Evolutionary conservation across 1,140 invertebrate genomes (phyloP), one percentile per base, ranked within the genome.

Genomic region (Atta colombica): DNA sequence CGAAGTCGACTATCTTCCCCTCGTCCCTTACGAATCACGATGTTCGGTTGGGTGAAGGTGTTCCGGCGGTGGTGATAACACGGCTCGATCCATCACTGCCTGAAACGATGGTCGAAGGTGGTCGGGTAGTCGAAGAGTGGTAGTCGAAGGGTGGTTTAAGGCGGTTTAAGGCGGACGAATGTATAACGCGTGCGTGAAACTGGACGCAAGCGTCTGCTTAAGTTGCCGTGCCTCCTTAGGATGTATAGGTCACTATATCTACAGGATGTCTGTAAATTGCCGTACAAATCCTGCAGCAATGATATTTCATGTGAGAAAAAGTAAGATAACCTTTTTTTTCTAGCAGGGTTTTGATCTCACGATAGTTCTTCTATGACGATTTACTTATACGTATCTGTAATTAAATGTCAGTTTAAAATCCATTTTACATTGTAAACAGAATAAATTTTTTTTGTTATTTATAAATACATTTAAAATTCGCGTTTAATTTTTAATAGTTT

Each of bases 51-150:
- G 90, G 88, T 88, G 92, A 87, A 92, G 93, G 93, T 94, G 92
- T 94, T 93, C 93, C 92, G 92, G 92, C 93, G 94, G 93, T 94
- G 93, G 93, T 94, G 95, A 95, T 95, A 95, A 95, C 94, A 92
- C 91, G 90, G 87, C 93, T 93, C 95, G 93, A 95, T 95, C 95
- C 94, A 95, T 95, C 95, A 95, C 94, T 95, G 94, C 94, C 94
- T 90, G 85, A 87, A 90, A 91, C 90, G 90, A 88, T 85, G 88
- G 87, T 85, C 85, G 87, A 91, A 91, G 89, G 89, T 91, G 88
- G 91, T 89, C 91, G 92, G 51, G 89, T 90, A 87, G 90, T 87
- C 88, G 88, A 93, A 92, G 80, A 91, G 69, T 31, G 92, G 92
- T 93, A 87, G 91, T 93, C 89, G 91, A 93, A 93, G 91, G 66